phyloP scores from a whole-genome alignment of 1,140 invertebrate genomes.

The Ostrea edulis region DNA sequence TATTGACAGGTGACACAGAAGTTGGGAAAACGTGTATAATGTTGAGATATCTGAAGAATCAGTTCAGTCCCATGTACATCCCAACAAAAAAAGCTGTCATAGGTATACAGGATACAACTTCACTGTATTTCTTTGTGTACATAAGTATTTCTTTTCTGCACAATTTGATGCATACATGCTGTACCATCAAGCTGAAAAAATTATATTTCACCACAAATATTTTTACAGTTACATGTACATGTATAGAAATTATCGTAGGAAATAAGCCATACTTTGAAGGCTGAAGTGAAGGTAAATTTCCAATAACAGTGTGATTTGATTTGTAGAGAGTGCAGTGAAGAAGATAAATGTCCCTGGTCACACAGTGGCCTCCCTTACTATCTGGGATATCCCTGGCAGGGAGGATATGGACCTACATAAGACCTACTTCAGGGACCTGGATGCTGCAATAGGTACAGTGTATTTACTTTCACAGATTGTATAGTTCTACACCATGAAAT shows the following conservation, averaged over 20 bases:
- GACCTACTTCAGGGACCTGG: constrained; percentile 72
- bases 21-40: constrained; percentile 74
- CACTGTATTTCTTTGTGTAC: too few species aligned
- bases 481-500: too few species aligned
- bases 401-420: constrained; percentile 74
- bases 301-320: background rate
- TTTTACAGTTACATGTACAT: too few species aligned
- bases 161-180: too few species aligned
- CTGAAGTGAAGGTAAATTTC: too few species aligned
- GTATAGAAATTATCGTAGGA: too few species aligned
- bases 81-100: constrained; percentile 72
- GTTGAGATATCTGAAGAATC: constrained; percentile 71
- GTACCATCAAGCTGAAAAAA: too few species aligned
- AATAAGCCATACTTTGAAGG: too few species aligned
- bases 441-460: constrained; percentile 77
- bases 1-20: constrained; percentile 71
- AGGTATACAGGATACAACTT: constrained; percentile 57
- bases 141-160: too few species aligned
- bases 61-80: constrained; percentile 71
- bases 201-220: too few species aligned
- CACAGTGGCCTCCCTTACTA: constrained; percentile 69
- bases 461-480: background rate
- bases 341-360: constrained; percentile 74
- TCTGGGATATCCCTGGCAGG: constrained; percentile 74
- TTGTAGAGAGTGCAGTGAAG: constrained; percentile 71